A percentile compares a stretch with the other conserved stretches of the same genome.
Conservation (phyloP, 2,797 vertebrate genomes). For the Channa striata region DNA sequence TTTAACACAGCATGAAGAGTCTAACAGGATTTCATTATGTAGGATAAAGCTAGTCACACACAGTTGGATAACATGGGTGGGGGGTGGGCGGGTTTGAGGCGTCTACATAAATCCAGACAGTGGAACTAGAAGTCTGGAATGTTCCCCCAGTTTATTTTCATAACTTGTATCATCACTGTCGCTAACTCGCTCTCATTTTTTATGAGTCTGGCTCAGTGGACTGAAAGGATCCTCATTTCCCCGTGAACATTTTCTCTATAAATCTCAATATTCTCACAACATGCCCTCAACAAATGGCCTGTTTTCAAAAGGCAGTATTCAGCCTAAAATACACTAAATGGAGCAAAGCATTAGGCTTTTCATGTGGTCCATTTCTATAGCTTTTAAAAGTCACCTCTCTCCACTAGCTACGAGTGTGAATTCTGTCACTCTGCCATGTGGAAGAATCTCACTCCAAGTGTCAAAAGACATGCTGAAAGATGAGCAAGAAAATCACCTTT, state of each 20-base stretch:
- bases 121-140: constrained; percentile 44
- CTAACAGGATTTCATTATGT: constrained; percentile 46
- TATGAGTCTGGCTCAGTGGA: not conserved
- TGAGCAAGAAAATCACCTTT: constrained; percentile 25
- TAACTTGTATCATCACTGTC: constrained; percentile 32
- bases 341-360: constrained; percentile 13
- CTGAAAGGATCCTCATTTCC: not conserved
- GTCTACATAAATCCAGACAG: constrained; percentile 40
- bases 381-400: constrained; percentile 17
- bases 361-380: not conserved
- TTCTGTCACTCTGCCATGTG: constrained; percentile 19
- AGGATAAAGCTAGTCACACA: constrained; percentile 38
- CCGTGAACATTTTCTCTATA: not conserved
- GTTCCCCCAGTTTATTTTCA: constrained; percentile 55
- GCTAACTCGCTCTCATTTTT: not conserved
- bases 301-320: constrained; percentile 1
- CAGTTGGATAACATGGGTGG: constrained; percentile 46
- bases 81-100: not conserved
- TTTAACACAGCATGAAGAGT: constrained; percentile 34
- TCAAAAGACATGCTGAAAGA: constrained; percentile 16
- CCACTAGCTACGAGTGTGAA: not conserved
- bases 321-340: constrained; percentile 24
- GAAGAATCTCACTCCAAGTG: constrained; percentile 21
- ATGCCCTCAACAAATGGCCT: constrained; percentile 2
- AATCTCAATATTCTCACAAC: constrained; percentile 5